Evolutionary conservation across 2,113 vertebrate genomes (phyloP).

Genomic region (Varanus komodoensis): DNA sequence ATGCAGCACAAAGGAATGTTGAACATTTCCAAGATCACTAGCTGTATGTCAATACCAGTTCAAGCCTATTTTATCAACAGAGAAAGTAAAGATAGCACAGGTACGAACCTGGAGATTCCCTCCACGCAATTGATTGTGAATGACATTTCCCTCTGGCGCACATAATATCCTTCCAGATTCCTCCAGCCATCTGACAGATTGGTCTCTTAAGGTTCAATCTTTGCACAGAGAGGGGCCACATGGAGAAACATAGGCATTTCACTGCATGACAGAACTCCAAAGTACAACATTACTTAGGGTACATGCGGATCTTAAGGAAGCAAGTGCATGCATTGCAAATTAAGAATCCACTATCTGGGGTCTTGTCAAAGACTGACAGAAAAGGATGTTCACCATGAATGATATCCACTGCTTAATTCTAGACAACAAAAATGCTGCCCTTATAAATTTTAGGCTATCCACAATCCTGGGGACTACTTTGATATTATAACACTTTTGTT

Average conservation of each 20-base stretch:
- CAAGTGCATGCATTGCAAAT: background rate
- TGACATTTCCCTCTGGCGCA: no score
- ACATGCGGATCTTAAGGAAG: background rate
- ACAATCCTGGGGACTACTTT: background rate
- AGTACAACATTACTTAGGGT: background rate
- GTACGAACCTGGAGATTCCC: background rate
- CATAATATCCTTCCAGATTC: background rate
- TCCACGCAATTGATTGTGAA: background rate
- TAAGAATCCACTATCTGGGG: background rate
- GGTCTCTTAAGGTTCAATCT: background rate
- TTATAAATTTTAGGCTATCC: background rate
- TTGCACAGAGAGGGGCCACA: background rate
- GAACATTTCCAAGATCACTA: background rate
- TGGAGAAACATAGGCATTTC: background rate
- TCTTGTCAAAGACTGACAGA: background rate
- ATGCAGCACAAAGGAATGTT: background rate
- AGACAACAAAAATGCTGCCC: background rate
- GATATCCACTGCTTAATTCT: background rate
- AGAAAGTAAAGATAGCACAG: background rate
- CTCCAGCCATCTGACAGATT: background rate
- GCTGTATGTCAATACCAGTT: background rate
- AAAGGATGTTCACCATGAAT: background rate
- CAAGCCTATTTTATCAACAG: background rate
- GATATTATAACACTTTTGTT: background rate
- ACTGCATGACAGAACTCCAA: background rate